Evolutionary conservation across 2,113 vertebrate genomes (phyloP), one percentile per base, ranked within the genome.

Genomic region (Leucoraja erinaceus): DNA sequence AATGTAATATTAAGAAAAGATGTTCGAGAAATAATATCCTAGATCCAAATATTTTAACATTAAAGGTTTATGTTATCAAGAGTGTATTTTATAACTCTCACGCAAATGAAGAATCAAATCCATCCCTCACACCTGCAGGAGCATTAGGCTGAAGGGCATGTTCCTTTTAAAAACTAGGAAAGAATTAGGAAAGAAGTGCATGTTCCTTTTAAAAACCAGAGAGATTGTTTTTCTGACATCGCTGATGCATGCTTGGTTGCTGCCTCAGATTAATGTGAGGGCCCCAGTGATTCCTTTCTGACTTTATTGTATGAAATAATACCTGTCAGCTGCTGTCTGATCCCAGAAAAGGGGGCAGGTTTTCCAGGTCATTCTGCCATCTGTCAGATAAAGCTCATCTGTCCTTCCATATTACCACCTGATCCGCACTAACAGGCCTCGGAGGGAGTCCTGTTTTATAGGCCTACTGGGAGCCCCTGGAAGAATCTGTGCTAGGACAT

Each of bases 251-350:
- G 97, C 97, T 97, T 98, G 97, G 97, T 98, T 98, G 96, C 96
- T 97, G 97, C 96, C 96, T 97, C 95, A 96, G 97, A 98, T 98
- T 96, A 97, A 98, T 98, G 98, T 93, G 94, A 96, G 96, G 96
- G 96, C 96, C 96, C 95, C 96, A 96, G 96, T 96, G 95, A 96
- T 97, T 97, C 96, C 97, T 97, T 96, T 96, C 97, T 97, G 96
- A 97, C 97, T 96, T 96, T 96, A 96, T 96, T 97, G 98, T 97
- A 97, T 97, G 97, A 98, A 98, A 97, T 98, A 97, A 98, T 98
- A 99, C 98, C 98, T 98, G 98, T 98, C 97, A 98, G 97, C 97
- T 98, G 97, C 96, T 96, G 97, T 96, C 97, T 98, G 97, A 97
- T 98, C 97, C 97, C 96, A 97, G 96, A 97, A 97, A 97, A 97